These are phyloP conservation scores for Rapana venosa DNA, from an alignment of 2,888 invertebrate species.

Conservation along the genomic window DNA sequence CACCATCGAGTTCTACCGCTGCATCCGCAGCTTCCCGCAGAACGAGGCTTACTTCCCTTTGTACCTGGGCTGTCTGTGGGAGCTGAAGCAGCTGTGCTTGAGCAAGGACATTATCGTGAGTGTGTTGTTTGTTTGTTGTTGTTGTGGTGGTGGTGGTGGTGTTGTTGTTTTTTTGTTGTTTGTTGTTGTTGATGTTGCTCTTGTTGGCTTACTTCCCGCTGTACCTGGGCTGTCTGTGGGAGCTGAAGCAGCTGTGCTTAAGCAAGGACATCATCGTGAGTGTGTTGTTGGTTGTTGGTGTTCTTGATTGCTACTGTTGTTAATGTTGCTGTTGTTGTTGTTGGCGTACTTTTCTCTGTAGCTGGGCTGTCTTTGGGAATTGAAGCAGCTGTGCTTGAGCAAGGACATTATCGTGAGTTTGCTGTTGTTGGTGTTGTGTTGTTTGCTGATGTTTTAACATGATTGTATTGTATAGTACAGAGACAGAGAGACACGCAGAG, in stretches of 20 bases:
- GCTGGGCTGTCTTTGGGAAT: too few species aligned
- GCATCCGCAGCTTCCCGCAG: conserved; percentile 29
- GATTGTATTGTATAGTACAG: too few species aligned
- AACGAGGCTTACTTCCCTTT: conserved; percentile 36
- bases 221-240: conserved; percentile 36
- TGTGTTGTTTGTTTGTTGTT: not conserved
- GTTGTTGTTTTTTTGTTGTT: too few species aligned
- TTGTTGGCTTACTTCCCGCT: conserved; percentile 23
- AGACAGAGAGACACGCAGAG: too few species aligned
- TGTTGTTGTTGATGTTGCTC: too few species aligned
- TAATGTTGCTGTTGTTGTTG: not conserved
- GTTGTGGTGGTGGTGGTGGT: too few species aligned
- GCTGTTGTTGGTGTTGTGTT: too few species aligned
- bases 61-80: conserved; percentile 35
- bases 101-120: conserved; percentile 35
- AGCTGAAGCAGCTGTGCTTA: conserved; percentile 29
- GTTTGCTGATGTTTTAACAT: too few species aligned
- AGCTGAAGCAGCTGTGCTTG: conserved; percentile 30
- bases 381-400: too few species aligned
- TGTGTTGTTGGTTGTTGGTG: not conserved
- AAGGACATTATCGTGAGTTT: too few species aligned
- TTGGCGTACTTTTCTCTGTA: too few species aligned
- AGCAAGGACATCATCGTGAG: not conserved
- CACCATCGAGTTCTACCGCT: conserved; percentile 41
- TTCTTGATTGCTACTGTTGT: too few species aligned